Evolutionary conservation across 2,888 invertebrate species (phyloP).

Genomic region (Ochlodes sylvanus): DNA sequence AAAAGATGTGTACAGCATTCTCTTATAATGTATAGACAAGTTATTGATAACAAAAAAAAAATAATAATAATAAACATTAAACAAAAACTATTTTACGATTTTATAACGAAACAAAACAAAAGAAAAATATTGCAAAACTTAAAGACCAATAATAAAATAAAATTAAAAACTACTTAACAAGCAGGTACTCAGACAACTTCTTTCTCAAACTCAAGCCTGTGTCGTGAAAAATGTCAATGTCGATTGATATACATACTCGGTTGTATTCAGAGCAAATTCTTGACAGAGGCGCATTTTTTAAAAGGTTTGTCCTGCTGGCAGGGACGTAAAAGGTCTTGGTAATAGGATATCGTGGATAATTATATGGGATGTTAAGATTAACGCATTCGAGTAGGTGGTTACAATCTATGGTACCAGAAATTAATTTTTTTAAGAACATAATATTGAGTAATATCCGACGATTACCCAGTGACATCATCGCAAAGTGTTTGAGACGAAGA

Average conservation of each 20-base stretch:
- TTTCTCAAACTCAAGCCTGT: background rate
- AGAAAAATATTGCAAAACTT: background rate
- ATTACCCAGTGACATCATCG: slow-evolving; percentile 21
- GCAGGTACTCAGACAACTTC: background rate
- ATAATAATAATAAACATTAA: background rate
- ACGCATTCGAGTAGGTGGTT: background rate
- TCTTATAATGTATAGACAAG: too few relatives aligned
- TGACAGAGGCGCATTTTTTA: background rate
- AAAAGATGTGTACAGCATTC: too few relatives aligned
- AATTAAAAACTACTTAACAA: background rate
- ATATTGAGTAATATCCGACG: slow-evolving; percentile 1
- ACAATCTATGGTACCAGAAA: slow-evolving; percentile 1
- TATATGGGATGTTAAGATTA: slow-evolving; percentile 6
- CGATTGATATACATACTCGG: background rate
- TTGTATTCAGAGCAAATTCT: background rate
- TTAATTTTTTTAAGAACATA: background rate
- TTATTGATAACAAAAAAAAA: too few relatives aligned
- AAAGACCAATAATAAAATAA: too few relatives aligned
- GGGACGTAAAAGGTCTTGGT: background rate
- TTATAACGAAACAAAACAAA: too few relatives aligned
- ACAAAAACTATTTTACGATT: too few relatives aligned
- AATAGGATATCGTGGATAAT: background rate
- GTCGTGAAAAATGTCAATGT: background rate
- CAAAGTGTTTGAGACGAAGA: slow-evolving; percentile 23
- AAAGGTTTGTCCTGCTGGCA: background rate